Percentiles rank a stretch among this genome's conserved stretches.
Evolutionary conservation across 2,888 invertebrate genomes (phyloP).

Genomic region (Hydrotaea cyrtoneurina): DNA sequence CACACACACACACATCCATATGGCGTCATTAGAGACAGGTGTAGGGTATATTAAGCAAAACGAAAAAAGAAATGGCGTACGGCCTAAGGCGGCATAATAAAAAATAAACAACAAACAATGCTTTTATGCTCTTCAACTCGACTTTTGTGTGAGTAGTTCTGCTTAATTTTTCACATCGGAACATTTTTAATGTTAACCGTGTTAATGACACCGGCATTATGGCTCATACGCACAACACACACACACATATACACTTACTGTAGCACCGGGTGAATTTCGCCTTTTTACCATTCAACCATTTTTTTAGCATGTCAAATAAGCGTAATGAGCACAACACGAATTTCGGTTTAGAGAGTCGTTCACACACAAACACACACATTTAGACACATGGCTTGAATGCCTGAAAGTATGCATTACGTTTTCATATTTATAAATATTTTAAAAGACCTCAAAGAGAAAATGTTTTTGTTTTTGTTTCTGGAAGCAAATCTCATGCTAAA

Average conservation of each 20-base stretch:
- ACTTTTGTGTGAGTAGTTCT: not conserved
- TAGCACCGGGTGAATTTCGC: not conserved
- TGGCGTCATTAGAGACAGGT: too few species aligned
- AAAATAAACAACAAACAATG: constrained; percentile 8
- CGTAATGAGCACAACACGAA: constrained; percentile 41
- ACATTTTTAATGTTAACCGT: constrained; percentile 22
- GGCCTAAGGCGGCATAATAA: constrained; percentile 27
- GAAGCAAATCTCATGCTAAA: not conserved
- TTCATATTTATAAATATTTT: constrained; percentile 23
- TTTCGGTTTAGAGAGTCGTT: not conserved
- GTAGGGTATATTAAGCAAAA: not conserved
- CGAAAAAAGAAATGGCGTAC: constrained; percentile 4
- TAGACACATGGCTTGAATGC: not conserved
- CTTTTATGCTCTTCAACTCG: constrained; percentile 1
- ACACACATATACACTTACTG: not conserved
- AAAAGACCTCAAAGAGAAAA: constrained; percentile 5
- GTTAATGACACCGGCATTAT: constrained; percentile 43
- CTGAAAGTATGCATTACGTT: constrained; percentile 30
- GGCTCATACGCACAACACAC: constrained; percentile 7
- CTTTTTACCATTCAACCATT: constrained; percentile 20
- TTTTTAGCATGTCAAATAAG: constrained; percentile 44
- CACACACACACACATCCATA: too few species aligned
- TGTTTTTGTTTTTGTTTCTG: constrained; percentile 15
- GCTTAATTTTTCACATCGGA: constrained; percentile 1
- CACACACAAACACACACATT: constrained; percentile 23